phyloP scores from a whole-genome alignment of 2,888 invertebrate genomes.

The Idaea biselata region DNA sequence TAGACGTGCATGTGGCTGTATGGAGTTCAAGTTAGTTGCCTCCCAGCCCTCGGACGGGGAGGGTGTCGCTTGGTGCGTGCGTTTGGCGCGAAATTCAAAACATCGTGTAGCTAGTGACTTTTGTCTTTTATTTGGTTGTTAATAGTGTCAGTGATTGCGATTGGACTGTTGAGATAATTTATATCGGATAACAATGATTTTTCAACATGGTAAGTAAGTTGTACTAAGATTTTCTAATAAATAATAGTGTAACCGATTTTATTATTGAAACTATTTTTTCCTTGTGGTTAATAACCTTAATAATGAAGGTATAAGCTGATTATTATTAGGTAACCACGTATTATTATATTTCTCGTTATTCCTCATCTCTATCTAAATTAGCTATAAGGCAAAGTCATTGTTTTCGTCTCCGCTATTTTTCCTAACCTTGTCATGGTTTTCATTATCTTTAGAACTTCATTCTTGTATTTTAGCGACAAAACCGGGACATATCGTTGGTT shows the following conservation, averaged over 20 bases:
- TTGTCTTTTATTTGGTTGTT: slow-evolving; percentile 31
- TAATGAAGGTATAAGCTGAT: too few species aligned
- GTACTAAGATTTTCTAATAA: background rate
- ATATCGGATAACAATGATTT: background rate
- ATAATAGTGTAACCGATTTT: background rate
- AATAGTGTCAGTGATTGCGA: background rate
- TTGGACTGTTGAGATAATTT: background rate
- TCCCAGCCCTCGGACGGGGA: slow-evolving; percentile 42
- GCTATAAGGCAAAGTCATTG: too few species aligned
- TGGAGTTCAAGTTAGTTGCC: slow-evolving; percentile 57
- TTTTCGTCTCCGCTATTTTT: too few species aligned
- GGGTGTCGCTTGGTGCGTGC: slow-evolving; percentile 37
- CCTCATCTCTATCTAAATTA: too few species aligned
- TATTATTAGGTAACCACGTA: too few species aligned
- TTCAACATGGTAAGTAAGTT: background rate
- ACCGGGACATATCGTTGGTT: too few species aligned
- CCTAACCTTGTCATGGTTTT: too few species aligned
- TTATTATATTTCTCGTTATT: too few species aligned
- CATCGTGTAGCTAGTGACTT: slow-evolving; percentile 24
- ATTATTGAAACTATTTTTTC: too few species aligned
- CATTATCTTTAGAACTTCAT: too few species aligned
- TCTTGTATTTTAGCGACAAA: too few species aligned
- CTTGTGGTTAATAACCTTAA: too few species aligned
- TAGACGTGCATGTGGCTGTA: slow-evolving; percentile 50
- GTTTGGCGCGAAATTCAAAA: slow-evolving; percentile 65